These are phyloP conservation scores for Laothoe populi DNA, from an alignment of 2,888 invertebrate species.

Conservation along the genomic window DNA sequence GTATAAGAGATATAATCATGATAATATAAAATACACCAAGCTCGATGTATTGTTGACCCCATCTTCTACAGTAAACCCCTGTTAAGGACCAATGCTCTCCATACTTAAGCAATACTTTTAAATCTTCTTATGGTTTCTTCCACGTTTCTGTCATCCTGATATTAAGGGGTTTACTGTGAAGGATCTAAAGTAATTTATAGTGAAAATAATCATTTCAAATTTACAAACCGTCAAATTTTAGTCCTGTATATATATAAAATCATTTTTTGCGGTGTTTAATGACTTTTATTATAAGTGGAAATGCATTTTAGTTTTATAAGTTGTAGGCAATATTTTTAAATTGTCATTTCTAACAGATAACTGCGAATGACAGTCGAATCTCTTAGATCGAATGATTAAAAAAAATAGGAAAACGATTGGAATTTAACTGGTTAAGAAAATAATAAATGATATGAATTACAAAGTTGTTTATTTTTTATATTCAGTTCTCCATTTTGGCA, in stretches of 20 bases:
- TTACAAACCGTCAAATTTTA: slow-evolving; percentile 74
- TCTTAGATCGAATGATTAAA: slow-evolving; percentile 82
- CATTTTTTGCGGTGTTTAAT: slow-evolving; percentile 78
- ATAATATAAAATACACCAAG: slow-evolving; percentile 78
- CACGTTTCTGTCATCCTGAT: slow-evolving; percentile 60
- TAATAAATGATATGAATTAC: slow-evolving; percentile 82
- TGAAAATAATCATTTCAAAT: slow-evolving; percentile 72
- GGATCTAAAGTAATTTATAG: slow-evolving; percentile 61
- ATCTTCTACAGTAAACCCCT: slow-evolving; percentile 67
- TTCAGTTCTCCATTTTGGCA: slow-evolving; percentile 39
- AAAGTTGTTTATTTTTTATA: slow-evolving; percentile 34
- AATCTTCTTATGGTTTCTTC: slow-evolving; percentile 17
- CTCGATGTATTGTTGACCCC: slow-evolving; percentile 65
- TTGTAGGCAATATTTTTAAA: slow-evolving; percentile 83
- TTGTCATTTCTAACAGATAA: slow-evolving; percentile 78
- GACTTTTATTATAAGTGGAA: slow-evolving; percentile 76
- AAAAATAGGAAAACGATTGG: slow-evolving; percentile 83
- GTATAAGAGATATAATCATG: slow-evolving; percentile 77
- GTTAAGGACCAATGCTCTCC: slow-evolving; percentile 1
- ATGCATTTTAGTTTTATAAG: slow-evolving; percentile 84
- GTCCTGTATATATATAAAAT: slow-evolving; percentile 81
- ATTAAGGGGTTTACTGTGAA: slow-evolving; percentile 66
- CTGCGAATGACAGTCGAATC: slow-evolving; percentile 77
- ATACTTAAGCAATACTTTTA: neutral
- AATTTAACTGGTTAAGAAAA: slow-evolving; percentile 84